Percentiles rank a stretch among this genome's conserved stretches.
Conservation (phyloP, 2,888 invertebrate species). For the Mimumesa dahlbomi region DNA sequence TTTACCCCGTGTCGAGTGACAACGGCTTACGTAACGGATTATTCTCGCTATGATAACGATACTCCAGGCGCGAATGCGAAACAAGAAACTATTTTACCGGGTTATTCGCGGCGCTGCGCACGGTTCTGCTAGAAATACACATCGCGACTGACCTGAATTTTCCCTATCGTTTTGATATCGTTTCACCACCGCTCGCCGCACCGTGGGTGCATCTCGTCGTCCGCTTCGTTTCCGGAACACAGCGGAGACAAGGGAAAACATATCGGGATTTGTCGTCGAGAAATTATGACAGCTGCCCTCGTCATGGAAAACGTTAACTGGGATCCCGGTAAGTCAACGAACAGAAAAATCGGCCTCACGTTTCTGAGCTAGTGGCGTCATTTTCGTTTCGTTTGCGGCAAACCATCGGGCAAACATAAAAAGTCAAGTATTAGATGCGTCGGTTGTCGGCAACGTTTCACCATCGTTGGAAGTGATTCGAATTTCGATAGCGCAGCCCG, state of each 20-base stretch:
- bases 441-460: no score
- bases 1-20: slow-evolving; percentile 73
- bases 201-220: not conserved
- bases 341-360: no score
- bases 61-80: slow-evolving; percentile 63
- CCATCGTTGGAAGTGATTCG: no score
- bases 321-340: slow-evolving; percentile 83
- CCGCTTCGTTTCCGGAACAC: not conserved
- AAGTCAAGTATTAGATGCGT: no score
- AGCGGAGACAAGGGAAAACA: not conserved
- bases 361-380: no score
- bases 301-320: slow-evolving; percentile 84
- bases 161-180: slow-evolving; percentile 37
- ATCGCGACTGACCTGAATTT: slow-evolving; percentile 60
- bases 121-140: slow-evolving; percentile 63
- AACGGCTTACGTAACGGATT: slow-evolving; percentile 78
- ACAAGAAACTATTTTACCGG: slow-evolving; percentile 61
- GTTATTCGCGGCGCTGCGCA: slow-evolving; percentile 67
- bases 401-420: no score
- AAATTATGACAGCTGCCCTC: slow-evolving; percentile 83
- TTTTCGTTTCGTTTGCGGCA: no score
- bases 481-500: no score
- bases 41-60: slow-evolving; percentile 71
- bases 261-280: slow-evolving; percentile 18
- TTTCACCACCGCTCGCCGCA: slow-evolving; percentile 14